phyloP scores from a whole-genome alignment of 2,113 vertebrate genomes.

The Gallinago undulata region DNA sequence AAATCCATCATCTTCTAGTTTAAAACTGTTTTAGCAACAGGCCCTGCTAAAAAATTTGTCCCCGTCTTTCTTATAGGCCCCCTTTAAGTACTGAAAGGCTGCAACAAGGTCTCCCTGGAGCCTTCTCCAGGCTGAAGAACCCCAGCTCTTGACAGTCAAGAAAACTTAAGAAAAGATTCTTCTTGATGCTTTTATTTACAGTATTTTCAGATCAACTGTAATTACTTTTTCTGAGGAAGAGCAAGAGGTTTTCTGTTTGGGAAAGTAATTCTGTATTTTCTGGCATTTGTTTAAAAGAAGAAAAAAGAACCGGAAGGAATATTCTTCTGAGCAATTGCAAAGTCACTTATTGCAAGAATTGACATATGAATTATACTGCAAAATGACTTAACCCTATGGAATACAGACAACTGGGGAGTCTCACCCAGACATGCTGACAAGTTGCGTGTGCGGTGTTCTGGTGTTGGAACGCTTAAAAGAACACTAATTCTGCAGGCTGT shows the following conservation, averaged over 20 bases:
- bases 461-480: not conserved
- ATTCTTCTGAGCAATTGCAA: not conserved
- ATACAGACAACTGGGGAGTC: not conserved
- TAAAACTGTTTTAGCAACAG: not conserved
- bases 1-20: not conserved
- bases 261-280: not conserved
- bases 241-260: not conserved
- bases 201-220: not conserved
- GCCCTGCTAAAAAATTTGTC: not conserved
- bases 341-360: not conserved
- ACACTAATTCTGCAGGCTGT: not conserved
- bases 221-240: not conserved
- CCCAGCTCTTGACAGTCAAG: not conserved
- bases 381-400: not conserved
- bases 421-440: not conserved
- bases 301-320: not conserved
- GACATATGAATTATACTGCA: not conserved
- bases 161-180: not conserved
- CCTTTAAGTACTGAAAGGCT: not conserved
- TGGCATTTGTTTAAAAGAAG: not conserved
- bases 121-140: not conserved
- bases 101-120: not conserved
- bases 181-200: not conserved
- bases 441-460: not conserved
- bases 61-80: not conserved